phyloP scores from a whole-genome alignment of 2,797 vertebrate genomes.

The Natrix natrix region DNA sequence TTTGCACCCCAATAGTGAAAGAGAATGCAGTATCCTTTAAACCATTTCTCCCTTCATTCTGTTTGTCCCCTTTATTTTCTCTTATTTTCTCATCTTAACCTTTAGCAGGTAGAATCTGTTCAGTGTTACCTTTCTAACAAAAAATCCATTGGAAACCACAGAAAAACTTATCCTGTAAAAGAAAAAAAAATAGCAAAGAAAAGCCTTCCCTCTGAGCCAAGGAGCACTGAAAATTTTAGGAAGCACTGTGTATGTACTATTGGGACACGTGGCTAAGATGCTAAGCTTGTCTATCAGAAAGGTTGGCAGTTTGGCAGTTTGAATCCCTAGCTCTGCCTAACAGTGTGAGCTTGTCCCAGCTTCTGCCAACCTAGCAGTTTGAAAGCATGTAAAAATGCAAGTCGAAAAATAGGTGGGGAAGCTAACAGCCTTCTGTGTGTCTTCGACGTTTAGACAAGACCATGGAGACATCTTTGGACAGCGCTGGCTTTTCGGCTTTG shows the following conservation, averaged over 20 bases:
- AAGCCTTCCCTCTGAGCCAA: neutral
- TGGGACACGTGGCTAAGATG: too few relatives aligned
- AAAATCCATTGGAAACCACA: neutral
- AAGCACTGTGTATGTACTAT: neutral
- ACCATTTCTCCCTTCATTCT: neutral
- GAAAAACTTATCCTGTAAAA: neutral
- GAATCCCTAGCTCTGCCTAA: too few relatives aligned
- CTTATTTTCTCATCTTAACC: neutral
- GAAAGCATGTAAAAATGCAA: too few relatives aligned
- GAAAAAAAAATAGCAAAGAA: neutral
- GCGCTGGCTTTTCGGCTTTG: too few relatives aligned
- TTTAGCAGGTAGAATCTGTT: neutral
- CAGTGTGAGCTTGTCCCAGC: too few relatives aligned
- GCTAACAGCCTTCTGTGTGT: too few relatives aligned
- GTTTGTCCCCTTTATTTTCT: neutral
- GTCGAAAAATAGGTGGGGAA: too few relatives aligned
- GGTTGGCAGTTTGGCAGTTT: too few relatives aligned
- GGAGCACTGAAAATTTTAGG: neutral
- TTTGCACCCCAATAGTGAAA: neutral
- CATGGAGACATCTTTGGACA: too few relatives aligned
- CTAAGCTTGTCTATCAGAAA: too few relatives aligned
- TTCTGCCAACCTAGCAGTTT: too few relatives aligned
- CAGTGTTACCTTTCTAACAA: neutral
- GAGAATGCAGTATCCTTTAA: neutral
- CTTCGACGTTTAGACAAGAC: too few relatives aligned